Base-by-base conservation (phyloP, 2,113 vertebrate genomes). In the Barnardius zonarius region DNA sequence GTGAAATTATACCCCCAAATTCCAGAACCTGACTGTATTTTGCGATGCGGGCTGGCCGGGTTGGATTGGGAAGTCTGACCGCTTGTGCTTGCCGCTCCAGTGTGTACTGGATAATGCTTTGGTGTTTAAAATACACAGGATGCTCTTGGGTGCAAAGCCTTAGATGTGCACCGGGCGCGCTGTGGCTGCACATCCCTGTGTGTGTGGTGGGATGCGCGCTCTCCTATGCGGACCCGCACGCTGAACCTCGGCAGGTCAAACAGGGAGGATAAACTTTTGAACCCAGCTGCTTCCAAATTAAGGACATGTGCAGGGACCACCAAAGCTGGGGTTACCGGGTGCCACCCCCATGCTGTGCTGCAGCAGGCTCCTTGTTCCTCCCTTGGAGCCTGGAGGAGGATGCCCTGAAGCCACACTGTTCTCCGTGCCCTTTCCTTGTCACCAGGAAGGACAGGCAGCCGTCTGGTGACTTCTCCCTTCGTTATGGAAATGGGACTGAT, bases 401-500 rank as follows among this genome's bases (percentile, higher is more conserved):
- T 76, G 87, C 91, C 79, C 91, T 92, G 87, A 84, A 89, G 94
- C 57, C 72, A 75, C 1, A 0, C 17, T 13, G 64, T 95, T 63
- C 92, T 89, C 73, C 87, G 61, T 61, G 92, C 95, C 93, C 95
- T 97, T 95, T 88, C 84, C 87, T 81, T 88, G 68, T 93, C 88
- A 82, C 89, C 44, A 17, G 80, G 61, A 95, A 94, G 94, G 96
- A 95, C 96, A 92, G 75, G 94, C 95, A 48, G 93, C 84, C 76
- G 93, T 72, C 96, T 39, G 74, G 95, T 87, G 80, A 96, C 92
- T 93, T 92, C 85, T 92, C 83, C 91, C 82, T 88, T 86, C 91
- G 33, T 97, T 84, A 96, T 93, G 96, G 96, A 91, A 96, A 90
- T 75, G 13, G 92, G 95, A 93, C 97, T 95, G 97, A 97, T 95